Conservation (phyloP, 2,888 invertebrate species). For the Serrognathus titanus region DNA sequence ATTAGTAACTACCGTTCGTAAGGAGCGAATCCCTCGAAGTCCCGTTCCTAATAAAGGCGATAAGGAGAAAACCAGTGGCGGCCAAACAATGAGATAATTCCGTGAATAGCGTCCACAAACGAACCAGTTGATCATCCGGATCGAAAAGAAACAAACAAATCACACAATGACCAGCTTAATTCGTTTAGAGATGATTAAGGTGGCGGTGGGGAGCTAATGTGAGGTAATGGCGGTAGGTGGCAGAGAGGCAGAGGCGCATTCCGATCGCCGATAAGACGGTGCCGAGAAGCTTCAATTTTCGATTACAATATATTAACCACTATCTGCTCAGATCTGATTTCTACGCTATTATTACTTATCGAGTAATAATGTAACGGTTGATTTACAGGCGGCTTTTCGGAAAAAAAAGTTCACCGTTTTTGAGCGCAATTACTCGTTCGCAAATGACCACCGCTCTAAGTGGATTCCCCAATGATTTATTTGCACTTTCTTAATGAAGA, state of each 20-base stretch:
- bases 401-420: too few species aligned
- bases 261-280: constrained; percentile 10
- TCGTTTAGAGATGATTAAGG: constrained; percentile 13
- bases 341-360: constrained; percentile 9
- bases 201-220: constrained; percentile 12
- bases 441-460: too few species aligned
- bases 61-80: not conserved
- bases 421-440: too few species aligned
- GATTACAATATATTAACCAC: constrained; percentile 22
- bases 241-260: constrained; percentile 10
- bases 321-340: constrained; percentile 10
- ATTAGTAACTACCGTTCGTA: too few species aligned
- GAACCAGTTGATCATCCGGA: constrained; percentile 4
- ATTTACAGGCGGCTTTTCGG: not conserved
- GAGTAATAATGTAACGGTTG: constrained; percentile 4
- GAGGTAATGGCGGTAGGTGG: constrained; percentile 12
- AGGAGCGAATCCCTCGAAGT: too few species aligned
- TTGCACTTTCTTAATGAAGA: too few species aligned
- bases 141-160: constrained; percentile 11
- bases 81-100: constrained; percentile 2
- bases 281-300: constrained; percentile 20
- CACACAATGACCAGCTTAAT: constrained; percentile 11
- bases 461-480: too few species aligned
- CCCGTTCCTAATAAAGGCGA: too few species aligned
- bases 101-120: not conserved